Percentiles rank a stretch among this genome's conserved stretches.
Conservation (phyloP, 30 jellyfish, hydroid and myxozoan species). For the Hydra vulgaris region DNA sequence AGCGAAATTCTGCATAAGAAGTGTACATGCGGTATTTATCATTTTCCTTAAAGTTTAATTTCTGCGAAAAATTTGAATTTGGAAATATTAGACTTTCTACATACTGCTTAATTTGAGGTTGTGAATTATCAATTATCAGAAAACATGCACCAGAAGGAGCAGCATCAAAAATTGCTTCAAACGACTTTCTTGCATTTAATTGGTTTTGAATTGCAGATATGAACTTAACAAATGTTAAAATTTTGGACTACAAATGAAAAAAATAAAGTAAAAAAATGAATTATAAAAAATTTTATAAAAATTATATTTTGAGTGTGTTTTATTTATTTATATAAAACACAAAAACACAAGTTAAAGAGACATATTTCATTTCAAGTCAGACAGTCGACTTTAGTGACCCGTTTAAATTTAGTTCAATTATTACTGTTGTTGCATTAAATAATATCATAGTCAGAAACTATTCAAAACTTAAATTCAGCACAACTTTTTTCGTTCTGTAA, state of each 20-base stretch:
- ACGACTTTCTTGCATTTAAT: slow-evolving; percentile 37
- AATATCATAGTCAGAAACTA: no score
- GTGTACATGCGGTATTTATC: slow-evolving; percentile 45
- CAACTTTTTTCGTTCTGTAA: no score
- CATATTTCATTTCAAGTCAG: no score
- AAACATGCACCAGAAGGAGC: slow-evolving; percentile 86
- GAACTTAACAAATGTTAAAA: slow-evolving; percentile 80
- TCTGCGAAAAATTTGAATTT: slow-evolving; percentile 38
- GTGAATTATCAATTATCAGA: slow-evolving; percentile 78
- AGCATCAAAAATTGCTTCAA: slow-evolving; percentile 55
- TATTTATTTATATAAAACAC: neutral
- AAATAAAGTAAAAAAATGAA: slow-evolving; percentile 3
- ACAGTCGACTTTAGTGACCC: no score
- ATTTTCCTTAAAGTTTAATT: slow-evolving; percentile 49
- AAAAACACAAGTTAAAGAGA: no score
- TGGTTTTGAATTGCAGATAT: slow-evolving; percentile 80
- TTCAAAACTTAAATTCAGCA: no score
- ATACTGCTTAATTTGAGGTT: slow-evolving; percentile 59
- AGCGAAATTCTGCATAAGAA: slow-evolving; percentile 78
- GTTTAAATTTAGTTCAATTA: no score
- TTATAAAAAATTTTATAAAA: neutral
- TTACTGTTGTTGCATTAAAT: no score
- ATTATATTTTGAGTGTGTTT: neutral
- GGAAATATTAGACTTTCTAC: slow-evolving; percentile 85
- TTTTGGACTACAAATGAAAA: slow-evolving; percentile 37